These are phyloP conservation scores for Lemur catta DNA, from an alignment of 2,797 vertebrate genomes.

Conservation along the genomic window DNA sequence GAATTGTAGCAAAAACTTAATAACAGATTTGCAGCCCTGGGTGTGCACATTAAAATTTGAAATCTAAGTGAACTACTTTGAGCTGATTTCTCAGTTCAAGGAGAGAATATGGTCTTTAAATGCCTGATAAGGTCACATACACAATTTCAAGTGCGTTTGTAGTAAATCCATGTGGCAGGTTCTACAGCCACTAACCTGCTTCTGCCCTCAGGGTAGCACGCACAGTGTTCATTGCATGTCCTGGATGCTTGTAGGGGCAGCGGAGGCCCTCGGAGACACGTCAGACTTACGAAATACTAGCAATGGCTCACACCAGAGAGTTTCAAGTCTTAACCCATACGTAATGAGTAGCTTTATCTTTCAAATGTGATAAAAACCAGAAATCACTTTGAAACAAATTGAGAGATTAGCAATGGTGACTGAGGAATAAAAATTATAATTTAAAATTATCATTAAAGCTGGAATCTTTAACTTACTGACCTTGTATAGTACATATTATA, in stretches of 20 bases:
- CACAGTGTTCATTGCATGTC: not conserved
- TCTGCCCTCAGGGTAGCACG: not conserved
- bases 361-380: not conserved
- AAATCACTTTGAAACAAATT: not conserved
- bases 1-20: not conserved
- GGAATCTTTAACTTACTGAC: not conserved
- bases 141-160: not conserved
- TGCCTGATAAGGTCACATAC: not conserved
- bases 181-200: not conserved
- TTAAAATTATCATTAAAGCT: not conserved
- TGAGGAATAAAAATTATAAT: not conserved
- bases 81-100: not conserved
- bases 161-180: slow-evolving; percentile 8
- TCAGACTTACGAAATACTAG: slow-evolving; percentile 21
- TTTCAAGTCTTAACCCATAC: slow-evolving; percentile 3
- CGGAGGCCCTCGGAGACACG: not conserved
- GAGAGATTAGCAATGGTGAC: not conserved
- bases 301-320: not conserved
- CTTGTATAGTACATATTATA: not conserved
- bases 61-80: not conserved
- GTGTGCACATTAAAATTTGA: not conserved
- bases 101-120: not conserved
- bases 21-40: not conserved
- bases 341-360: not conserved
- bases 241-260: not conserved